These are phyloP conservation scores for Chrysotoxum bicinctum DNA, from an alignment of 2,888 invertebrate species.

Conservation along the genomic window DNA sequence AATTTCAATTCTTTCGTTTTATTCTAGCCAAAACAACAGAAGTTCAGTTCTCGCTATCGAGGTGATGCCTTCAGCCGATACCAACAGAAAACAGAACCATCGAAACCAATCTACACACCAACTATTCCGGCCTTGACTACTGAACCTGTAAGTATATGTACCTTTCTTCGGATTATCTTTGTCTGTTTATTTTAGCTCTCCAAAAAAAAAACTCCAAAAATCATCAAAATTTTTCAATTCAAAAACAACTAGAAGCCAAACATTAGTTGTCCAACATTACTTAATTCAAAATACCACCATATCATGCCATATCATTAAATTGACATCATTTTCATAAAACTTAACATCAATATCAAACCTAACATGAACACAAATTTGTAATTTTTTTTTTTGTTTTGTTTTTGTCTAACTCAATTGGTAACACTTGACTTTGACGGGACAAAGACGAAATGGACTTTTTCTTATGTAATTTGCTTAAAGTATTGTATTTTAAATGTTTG, in stretches of 20 bases:
- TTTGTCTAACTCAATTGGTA: slow-evolving; percentile 60
- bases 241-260: slow-evolving; percentile 71
- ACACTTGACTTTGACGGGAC: slow-evolving; percentile 64
- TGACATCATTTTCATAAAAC: slow-evolving; percentile 39
- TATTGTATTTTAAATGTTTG: neutral
- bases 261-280: slow-evolving; percentile 74
- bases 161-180: neutral
- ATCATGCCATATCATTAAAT: slow-evolving; percentile 36
- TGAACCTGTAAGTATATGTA: slow-evolving; percentile 75
- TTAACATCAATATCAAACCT: slow-evolving; percentile 34
- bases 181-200: neutral
- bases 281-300: slow-evolving; percentile 31
- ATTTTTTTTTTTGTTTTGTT: neutral
- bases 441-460: slow-evolving; percentile 38
- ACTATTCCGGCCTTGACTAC: slow-evolving; percentile 75
- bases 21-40: slow-evolving; percentile 62
- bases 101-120: slow-evolving; percentile 74
- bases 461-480: neutral
- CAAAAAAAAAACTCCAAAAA: slow-evolving; percentile 63
- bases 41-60: slow-evolving; percentile 74
- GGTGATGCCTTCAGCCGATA: slow-evolving; percentile 69
- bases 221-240: slow-evolving; percentile 63
- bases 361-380: slow-evolving; percentile 39
- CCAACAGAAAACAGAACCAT: slow-evolving; percentile 57
- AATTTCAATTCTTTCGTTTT: neutral